These are phyloP conservation scores for Metopolophium dirhodum DNA, from an alignment of 1,140 invertebrate species.

Conservation along the genomic window DNA sequence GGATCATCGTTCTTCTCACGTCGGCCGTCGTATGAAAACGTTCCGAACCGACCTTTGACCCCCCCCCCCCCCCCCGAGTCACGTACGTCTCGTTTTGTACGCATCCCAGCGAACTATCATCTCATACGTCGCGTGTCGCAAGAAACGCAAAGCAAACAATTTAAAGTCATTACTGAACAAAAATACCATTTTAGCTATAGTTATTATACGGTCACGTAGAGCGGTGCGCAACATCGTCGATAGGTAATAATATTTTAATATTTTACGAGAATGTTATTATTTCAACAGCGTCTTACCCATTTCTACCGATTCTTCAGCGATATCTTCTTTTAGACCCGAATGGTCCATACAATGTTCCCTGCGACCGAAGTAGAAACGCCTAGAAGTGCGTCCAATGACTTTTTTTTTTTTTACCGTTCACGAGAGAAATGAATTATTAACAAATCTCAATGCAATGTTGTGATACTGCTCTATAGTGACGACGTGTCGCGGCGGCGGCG, in stretches of 20 bases:
- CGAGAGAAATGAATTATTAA: too few relatives aligned
- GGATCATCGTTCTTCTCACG: neutral
- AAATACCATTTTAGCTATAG: too few relatives aligned
- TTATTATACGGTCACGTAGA: too few relatives aligned
- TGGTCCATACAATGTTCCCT: slow-evolving; percentile 22
- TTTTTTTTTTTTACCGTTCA: too few relatives aligned
- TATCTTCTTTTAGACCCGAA: neutral
- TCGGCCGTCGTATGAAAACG: neutral
- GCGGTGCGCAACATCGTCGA: too few relatives aligned
- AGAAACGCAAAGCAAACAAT: neutral
- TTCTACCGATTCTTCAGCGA: neutral
- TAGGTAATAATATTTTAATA: neutral
- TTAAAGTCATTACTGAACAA: neutral
- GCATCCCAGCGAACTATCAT: neutral
- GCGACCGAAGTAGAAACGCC: neutral
- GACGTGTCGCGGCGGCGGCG: neutral
- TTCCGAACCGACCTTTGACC: neutral
- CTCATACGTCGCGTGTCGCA: too few relatives aligned
- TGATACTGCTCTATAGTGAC: too few relatives aligned
- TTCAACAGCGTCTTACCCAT: slow-evolving; percentile 12
- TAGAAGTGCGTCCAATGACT: too few relatives aligned
- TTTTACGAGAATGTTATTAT: neutral
- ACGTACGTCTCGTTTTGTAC: too few relatives aligned
- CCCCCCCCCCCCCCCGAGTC: neutral
- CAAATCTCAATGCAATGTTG: too few relatives aligned